A percentile compares a stretch with the other conserved stretches of the same genome.
These are phyloP conservation scores for Heterohyrax brucei DNA, from an alignment of 2,797 vertebrate species.

Conservation along the genomic window DNA sequence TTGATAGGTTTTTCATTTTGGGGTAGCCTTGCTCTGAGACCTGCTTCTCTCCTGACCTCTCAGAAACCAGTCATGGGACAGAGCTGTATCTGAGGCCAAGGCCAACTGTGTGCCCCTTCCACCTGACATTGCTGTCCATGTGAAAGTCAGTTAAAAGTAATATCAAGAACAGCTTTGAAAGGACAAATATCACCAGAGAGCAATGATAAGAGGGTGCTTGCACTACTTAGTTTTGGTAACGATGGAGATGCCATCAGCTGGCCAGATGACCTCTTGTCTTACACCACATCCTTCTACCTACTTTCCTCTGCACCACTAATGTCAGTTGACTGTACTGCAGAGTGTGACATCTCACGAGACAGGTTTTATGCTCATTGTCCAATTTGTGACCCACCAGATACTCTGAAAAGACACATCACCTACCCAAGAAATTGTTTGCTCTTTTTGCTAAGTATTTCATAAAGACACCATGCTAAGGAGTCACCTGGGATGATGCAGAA, in stretches of 20 bases:
- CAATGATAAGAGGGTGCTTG: not conserved
- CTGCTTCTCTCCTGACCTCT: not conserved
- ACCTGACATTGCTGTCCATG: not conserved
- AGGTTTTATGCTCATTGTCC: not conserved
- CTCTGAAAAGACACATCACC: not conserved
- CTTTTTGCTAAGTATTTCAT: not conserved
- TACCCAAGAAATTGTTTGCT: not conserved
- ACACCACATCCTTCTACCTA: not conserved
- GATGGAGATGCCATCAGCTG: not conserved
- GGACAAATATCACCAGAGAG: not conserved
- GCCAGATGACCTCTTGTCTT: not conserved
- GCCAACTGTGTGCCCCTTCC: not conserved
- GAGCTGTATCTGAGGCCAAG: not conserved
- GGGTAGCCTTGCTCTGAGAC: not conserved
- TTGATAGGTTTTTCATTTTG: slow-evolving; percentile 70
- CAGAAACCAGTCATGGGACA: not conserved
- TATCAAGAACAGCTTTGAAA: not conserved
- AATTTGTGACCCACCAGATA: not conserved
- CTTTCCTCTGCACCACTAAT: not conserved
- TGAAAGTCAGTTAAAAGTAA: slow-evolving; percentile 45
- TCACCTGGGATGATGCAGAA: not conserved
- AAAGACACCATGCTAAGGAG: not conserved
- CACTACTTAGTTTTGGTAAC: not conserved
- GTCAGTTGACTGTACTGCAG: not conserved
- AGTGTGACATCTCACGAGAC: not conserved